Conservation (phyloP, 2,888 invertebrate genomes). For the Capitulum mitella region DNA sequence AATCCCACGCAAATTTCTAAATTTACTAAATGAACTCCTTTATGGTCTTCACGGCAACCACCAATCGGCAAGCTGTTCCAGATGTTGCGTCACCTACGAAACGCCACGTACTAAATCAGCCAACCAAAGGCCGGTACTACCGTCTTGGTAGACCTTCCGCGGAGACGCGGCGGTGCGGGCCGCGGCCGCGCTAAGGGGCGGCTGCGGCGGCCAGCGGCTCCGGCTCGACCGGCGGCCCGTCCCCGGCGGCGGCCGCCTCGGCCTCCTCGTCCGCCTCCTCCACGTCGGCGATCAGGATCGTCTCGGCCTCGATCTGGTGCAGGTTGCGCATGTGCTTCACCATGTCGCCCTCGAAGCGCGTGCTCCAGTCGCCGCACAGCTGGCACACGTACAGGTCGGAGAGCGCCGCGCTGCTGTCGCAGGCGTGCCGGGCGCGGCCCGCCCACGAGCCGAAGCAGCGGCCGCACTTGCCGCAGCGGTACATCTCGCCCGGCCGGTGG, state of each 20-base stretch:
- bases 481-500: conserved; percentile 17
- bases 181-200: no score
- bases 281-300: conserved; percentile 14
- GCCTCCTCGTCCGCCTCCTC: background rate
- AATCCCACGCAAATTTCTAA: no score
- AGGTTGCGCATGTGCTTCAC: conserved; percentile 22
- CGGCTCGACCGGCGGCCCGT: background rate
- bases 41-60: no score
- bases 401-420: background rate
- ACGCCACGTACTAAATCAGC: no score
- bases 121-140: no score
- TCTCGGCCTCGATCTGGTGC: conserved; percentile 22
- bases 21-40: no score
- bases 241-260: background rate
- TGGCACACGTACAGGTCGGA: conserved; percentile 18
- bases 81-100: no score
- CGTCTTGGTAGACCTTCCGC: no score
- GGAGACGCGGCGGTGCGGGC: no score
- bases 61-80: no score
- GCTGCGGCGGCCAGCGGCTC: background rate
- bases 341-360: conserved; percentile 25
- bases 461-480: conserved; percentile 18
- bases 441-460: conserved; percentile 23
- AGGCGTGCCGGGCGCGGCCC: background rate
- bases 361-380: conserved; percentile 23